Evolutionary conservation across 2,797 vertebrate species (phyloP).

Genomic region (Hyperoplus lanceolatus): DNA sequence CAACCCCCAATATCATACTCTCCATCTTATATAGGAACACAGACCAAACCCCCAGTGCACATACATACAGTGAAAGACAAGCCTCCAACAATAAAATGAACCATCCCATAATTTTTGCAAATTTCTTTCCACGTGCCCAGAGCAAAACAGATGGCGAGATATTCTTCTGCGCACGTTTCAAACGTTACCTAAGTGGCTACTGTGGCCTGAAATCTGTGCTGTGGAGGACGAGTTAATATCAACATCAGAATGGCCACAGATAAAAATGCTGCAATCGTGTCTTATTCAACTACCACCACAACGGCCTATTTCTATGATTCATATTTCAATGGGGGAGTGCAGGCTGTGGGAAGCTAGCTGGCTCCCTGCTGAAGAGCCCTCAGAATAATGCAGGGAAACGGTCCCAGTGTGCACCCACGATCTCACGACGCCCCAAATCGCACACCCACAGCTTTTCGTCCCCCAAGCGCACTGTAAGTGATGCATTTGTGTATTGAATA

Average conservation of each 20-base stretch:
- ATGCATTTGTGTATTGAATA: slow-evolving; percentile 31
- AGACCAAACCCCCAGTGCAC: slow-evolving; percentile 32
- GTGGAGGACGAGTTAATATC: slow-evolving; percentile 47
- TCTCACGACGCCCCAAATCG: slow-evolving; percentile 70
- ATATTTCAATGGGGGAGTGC: slow-evolving; percentile 72
- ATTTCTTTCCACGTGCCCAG: slow-evolving; percentile 53
- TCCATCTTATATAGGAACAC: slow-evolving; percentile 40
- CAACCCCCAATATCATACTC: slow-evolving; percentile 17
- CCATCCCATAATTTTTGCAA: slow-evolving; percentile 54
- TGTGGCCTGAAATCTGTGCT: slow-evolving; percentile 45
- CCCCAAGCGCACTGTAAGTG: slow-evolving; percentile 42
- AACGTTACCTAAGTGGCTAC: slow-evolving; percentile 55
- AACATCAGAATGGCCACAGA: slow-evolving; percentile 40
- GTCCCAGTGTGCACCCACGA: slow-evolving; percentile 80
- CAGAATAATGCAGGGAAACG: slow-evolving; percentile 71
- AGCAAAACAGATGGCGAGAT: slow-evolving; percentile 73
- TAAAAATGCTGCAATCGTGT: slow-evolving; percentile 19
- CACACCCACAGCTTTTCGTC: slow-evolving; percentile 77
- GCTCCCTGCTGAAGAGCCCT: slow-evolving; percentile 71
- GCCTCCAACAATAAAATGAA: slow-evolving; percentile 56
- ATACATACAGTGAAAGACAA: slow-evolving; percentile 39
- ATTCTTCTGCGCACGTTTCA: slow-evolving; percentile 49
- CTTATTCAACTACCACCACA: slow-evolving; percentile 37
- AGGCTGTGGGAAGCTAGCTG: slow-evolving; percentile 74
- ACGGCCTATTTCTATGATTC: slow-evolving; percentile 60